These are phyloP conservation scores for Cataglyphis hispanica DNA, from an alignment of 1,140 invertebrate species.

Conservation along the genomic window DNA sequence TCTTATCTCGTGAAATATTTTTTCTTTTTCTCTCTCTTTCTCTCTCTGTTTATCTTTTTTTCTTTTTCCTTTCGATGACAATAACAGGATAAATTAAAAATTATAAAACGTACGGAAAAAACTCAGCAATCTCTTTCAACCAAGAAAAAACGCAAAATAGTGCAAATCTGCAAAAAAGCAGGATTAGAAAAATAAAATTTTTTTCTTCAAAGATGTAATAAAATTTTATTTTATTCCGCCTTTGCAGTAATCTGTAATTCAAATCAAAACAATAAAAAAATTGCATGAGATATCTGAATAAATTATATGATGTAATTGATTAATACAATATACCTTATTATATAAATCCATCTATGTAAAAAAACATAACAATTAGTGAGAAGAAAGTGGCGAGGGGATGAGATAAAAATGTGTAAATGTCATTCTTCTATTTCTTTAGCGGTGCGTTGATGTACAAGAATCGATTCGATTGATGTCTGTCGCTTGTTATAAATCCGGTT, in stretches of 20 bases:
- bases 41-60: too few relatives aligned
- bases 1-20: slow-evolving; percentile 17
- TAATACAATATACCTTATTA: slow-evolving; percentile 56
- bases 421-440: slow-evolving; percentile 37
- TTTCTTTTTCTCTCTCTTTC: too few relatives aligned
- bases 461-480: slow-evolving; percentile 46
- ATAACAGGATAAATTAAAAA: slow-evolving; percentile 45
- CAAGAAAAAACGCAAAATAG: background rate
- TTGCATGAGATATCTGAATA: slow-evolving; percentile 47
- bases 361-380: slow-evolving; percentile 18
- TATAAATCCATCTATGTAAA: slow-evolving; percentile 55
- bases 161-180: background rate
- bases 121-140: background rate
- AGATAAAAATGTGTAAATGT: slow-evolving; percentile 14
- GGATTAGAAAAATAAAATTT: slow-evolving; percentile 24
- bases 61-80: background rate
- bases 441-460: slow-evolving; percentile 15
- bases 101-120: slow-evolving; percentile 9
- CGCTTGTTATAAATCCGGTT: slow-evolving; percentile 41
- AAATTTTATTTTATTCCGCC: background rate
- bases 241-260: slow-evolving; percentile 53
- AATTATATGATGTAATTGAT: slow-evolving; percentile 56
- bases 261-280: slow-evolving; percentile 51
- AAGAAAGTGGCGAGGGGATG: background rate
- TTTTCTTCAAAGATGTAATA: too few relatives aligned